These are phyloP conservation scores for Neocloeon triangulifer DNA, from an alignment of 1,140 invertebrate species.

Conservation along the genomic window DNA sequence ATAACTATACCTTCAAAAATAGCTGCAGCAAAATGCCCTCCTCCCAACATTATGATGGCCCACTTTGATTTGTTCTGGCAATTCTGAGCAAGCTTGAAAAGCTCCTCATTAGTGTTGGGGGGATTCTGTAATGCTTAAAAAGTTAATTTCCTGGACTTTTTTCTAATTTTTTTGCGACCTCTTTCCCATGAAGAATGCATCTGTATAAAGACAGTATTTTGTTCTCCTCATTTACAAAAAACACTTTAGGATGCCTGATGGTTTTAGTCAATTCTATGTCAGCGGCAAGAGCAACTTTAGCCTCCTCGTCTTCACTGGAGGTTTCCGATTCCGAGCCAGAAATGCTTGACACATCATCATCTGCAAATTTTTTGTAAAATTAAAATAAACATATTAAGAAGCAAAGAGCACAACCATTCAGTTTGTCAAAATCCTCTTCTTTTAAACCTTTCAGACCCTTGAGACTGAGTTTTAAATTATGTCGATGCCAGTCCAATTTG, in stretches of 20 bases:
- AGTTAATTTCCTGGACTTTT: neutral
- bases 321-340: slow-evolving; percentile 40
- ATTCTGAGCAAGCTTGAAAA: slow-evolving; percentile 19
- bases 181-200: slow-evolving; percentile 39
- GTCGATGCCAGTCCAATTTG: slow-evolving; percentile 46
- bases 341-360: slow-evolving; percentile 52
- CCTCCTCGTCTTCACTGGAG: slow-evolving; percentile 9
- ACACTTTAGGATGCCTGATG: slow-evolving; percentile 39
- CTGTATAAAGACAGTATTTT: slow-evolving; percentile 48
- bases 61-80: slow-evolving; percentile 23
- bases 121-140: slow-evolving; percentile 19
- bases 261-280: slow-evolving; percentile 11
- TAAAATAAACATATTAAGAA: slow-evolving; percentile 1
- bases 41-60: slow-evolving; percentile 59
- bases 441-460: slow-evolving; percentile 25
- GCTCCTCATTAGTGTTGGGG: slow-evolving; percentile 18
- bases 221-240: slow-evolving; percentile 39
- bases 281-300: too few relatives aligned
- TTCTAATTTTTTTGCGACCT: slow-evolving; percentile 20
- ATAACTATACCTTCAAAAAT: slow-evolving; percentile 32
- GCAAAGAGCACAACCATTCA: slow-evolving; percentile 5
- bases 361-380: slow-evolving; percentile 15
- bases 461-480: slow-evolving; percentile 42
- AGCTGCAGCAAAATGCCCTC: slow-evolving; percentile 69
- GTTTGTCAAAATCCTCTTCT: slow-evolving; percentile 25